These are phyloP conservation scores for Spodoptera exigua DNA, from an alignment of 2,888 invertebrate species.

Conservation along the genomic window DNA sequence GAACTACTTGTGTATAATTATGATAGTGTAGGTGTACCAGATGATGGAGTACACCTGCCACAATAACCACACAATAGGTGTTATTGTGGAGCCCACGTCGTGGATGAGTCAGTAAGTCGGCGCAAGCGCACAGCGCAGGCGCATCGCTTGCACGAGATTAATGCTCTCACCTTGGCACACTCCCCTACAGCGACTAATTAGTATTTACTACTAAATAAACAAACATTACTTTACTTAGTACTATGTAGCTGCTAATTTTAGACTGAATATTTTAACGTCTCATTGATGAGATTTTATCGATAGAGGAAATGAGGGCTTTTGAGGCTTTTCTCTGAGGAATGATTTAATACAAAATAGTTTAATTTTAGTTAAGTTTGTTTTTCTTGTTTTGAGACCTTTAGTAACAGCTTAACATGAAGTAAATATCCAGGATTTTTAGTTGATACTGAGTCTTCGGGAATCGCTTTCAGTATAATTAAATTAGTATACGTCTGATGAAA, in stretches of 20 bases:
- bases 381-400: no score
- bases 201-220: slow-evolving; percentile 53
- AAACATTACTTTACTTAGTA: slow-evolving; percentile 34
- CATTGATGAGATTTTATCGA: no score
- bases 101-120: slow-evolving; percentile 54
- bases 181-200: slow-evolving; percentile 42
- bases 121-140: slow-evolving; percentile 18
- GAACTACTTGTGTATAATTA: neutral
- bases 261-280: slow-evolving; percentile 41
- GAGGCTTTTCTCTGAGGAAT: no score
- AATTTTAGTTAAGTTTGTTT: no score
- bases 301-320: no score
- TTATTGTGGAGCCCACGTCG: slow-evolving; percentile 52
- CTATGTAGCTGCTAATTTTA: slow-evolving; percentile 23
- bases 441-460: no score
- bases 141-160: slow-evolving; percentile 38
- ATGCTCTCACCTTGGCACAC: slow-evolving; percentile 60
- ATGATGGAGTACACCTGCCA: slow-evolving; percentile 54
- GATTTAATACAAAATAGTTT: no score
- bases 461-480: no score
- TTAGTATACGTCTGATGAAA: no score
- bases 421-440: no score
- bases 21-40: slow-evolving; percentile 38
- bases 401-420: no score
- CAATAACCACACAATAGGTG: slow-evolving; percentile 52